Base-by-base conservation (phyloP, 2,797 vertebrate species). In the Danio choprae region DNA sequence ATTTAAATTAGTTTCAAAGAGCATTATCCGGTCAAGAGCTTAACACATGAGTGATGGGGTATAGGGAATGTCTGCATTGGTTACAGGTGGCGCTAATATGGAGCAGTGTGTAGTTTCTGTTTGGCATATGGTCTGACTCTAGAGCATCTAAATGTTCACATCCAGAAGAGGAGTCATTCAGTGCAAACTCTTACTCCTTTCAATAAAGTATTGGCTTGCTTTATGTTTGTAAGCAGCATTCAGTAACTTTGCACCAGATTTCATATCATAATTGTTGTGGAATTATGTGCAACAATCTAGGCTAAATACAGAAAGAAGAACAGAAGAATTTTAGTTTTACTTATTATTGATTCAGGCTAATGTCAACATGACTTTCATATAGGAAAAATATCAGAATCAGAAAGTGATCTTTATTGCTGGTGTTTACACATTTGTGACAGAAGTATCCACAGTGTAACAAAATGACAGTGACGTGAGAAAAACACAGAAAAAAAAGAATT, bases 21-120 rank as follows among this genome's bases (percentile, higher is more conserved):
- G 1, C 12, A 55, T 15, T 48, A 58, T 40, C 51, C 64, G 59
- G 43, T 29, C 43, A 13, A n/a, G 43, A 56, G 58, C 36, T 12
- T 1, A 6, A 22, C 44, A 29, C 29, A 5, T 69, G 62, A 74
- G 16, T 62, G 11, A 62, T 68, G 15, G 18, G n/a, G 46, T 55
- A 38, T 51, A 10, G 38, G 10, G 44, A 40, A 53, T 79, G 41
- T 43, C 41, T 70, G 76, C 56, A 74, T 46, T 56, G 71, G 70
- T 64, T 60, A 79, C 63, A 74, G 46, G 12, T 82, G 75, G 38
- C 20, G 9, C 1, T 74, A 69, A 62, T 74, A 41, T 22, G 16
- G 10, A 50, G 48, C 78, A 70, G 60, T 63, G 63, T 62, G 62
- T 68, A 53, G 75, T 58, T 56, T 53, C 60, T 48, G 22, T 50